Evolutionary conservation across 1,140 invertebrate genomes (phyloP), one percentile per base, ranked within the genome.

Genomic region (Eriosoma lanigerum): DNA sequence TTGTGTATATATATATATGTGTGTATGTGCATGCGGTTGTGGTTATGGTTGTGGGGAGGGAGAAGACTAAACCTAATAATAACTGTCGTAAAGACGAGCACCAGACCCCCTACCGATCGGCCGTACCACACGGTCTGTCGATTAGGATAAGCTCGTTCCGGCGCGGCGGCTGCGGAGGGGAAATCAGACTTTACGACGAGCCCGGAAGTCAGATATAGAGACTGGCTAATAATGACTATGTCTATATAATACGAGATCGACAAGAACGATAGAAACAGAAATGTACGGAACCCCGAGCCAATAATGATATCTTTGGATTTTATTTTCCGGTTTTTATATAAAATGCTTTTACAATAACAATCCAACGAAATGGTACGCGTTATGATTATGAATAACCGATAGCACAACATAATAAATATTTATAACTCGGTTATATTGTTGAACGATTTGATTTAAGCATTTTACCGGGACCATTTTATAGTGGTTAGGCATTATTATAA

Each of bases 41-140:
- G 19, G 46, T 38, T 21, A 21, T 3, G 50, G 72, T 12, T 4
- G 13, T 19, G 12, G 8, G 68, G 3, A n/a, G 70, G 52, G 10
- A 46, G 52, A 17, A 46, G 75, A 60, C n/a, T 38, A 78, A 78
- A 62, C 75, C 75, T 78, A 78, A 78, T 78, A 78, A 78, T 76
- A 76, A 76, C 73, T 76, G 32, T 76, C 73, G 73, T 76, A 56
- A 78, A 78, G 75, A 60, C 75, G 56, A 60, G 38, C 21, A 48
- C 44, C 66, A 68, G 66, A 68, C 66, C 44, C 2, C n/a, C 10
- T 10, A n/a, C 32, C 56, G 52, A 75, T 56, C 32, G 52, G 32
- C 72, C 38, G 21, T 24, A 75, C 52, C 52, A 62, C 52, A 62
- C 56, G 52, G 32, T 75, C 54, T 58, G 73, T 44, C 75, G 75